These are phyloP conservation scores for Trematomus loennbergii DNA, from an alignment of 2,113 vertebrate species.

Conservation along the genomic window DNA sequence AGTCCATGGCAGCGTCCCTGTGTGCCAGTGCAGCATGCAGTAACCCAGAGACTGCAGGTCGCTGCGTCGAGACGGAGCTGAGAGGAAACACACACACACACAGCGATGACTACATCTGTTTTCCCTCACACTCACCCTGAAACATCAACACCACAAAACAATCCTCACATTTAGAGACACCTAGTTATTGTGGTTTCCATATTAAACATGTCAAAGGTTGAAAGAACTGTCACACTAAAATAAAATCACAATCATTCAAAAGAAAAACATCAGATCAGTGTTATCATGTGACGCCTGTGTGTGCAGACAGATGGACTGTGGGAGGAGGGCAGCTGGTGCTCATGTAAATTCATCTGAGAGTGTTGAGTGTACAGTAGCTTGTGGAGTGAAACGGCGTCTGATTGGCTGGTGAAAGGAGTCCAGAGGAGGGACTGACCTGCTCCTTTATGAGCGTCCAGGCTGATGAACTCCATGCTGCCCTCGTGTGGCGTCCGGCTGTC, in stretches of 20 bases:
- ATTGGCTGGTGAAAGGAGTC: neutral
- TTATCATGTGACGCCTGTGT: neutral
- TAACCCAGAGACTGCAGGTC: conserved; percentile 95
- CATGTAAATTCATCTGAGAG: neutral
- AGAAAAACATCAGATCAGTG: neutral
- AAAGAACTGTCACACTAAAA: neutral
- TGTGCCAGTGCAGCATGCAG: conserved; percentile 92
- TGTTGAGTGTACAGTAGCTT: neutral
- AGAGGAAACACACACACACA: neutral
- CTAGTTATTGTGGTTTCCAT: neutral
- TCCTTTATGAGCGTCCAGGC: conserved; percentile 92
- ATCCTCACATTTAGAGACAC: neutral
- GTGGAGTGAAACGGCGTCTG: neutral
- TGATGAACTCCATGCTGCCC: conserved; percentile 90
- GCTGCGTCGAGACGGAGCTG: conserved; percentile 93
- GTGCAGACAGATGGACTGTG: conserved; percentile 39
- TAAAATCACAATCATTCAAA: neutral
- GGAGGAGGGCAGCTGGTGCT: conserved; percentile 5
- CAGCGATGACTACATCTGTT: neutral
- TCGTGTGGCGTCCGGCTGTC: conserved; percentile 89
- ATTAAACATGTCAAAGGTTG: neutral
- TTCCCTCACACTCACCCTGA: neutral
- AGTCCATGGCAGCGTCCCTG: conserved; percentile 90
- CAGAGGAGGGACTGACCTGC: conserved; percentile 82
- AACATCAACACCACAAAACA: neutral